These are phyloP conservation scores for Gymnarchus niloticus DNA, from an alignment of 2,113 vertebrate species.

Conservation along the genomic window DNA sequence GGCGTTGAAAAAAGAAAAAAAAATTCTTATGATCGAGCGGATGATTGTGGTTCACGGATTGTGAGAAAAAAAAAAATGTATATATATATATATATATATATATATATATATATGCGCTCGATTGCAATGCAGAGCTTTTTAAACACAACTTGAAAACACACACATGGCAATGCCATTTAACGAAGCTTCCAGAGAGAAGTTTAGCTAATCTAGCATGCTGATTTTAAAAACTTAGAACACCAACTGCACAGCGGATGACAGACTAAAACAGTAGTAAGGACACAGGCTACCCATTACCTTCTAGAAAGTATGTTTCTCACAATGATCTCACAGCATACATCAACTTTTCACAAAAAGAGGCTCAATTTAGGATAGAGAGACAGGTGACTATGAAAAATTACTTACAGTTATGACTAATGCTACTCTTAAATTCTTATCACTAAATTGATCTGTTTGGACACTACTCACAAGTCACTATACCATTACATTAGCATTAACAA, in stretches of 20 bases:
- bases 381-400: background rate
- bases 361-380: background rate
- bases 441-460: background rate
- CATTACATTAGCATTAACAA: background rate
- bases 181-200: background rate
- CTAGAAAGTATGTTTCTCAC: too few species aligned
- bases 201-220: background rate
- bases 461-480: background rate
- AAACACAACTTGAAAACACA: background rate
- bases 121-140: too few species aligned
- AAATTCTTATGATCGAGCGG: background rate
- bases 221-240: too few species aligned
- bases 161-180: background rate
- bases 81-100: too few species aligned
- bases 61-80: too few species aligned
- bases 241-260: too few species aligned
- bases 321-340: too few species aligned
- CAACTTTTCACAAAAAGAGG: background rate
- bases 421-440: background rate
- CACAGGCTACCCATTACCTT: too few species aligned
- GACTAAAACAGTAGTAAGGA: too few species aligned
- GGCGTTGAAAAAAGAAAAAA: slow-evolving; percentile 43
- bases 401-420: background rate
- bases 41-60: slow-evolving; percentile 47
- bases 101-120: too few species aligned